Percentiles rank a stretch among this genome's conserved stretches.
These are phyloP conservation scores for Tychaedon coryphoeus DNA, from an alignment of 2,113 vertebrate genomes.

Conservation along the genomic window DNA sequence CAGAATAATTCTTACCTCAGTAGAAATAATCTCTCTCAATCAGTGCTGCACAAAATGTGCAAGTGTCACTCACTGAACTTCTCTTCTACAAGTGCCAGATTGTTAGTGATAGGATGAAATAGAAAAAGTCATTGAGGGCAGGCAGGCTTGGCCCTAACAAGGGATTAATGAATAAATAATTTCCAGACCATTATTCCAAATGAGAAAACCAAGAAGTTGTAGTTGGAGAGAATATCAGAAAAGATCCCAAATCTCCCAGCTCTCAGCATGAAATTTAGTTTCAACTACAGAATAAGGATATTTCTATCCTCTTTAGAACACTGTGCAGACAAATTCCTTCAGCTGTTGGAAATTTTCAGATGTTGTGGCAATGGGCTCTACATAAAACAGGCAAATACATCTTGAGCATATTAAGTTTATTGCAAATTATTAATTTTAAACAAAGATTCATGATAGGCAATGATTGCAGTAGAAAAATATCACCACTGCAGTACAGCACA, in stretches of 20 bases:
- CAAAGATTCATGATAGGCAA: not conserved
- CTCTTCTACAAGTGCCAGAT: not conserved
- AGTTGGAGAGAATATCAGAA: not conserved
- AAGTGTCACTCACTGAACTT: not conserved
- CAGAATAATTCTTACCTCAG: not conserved
- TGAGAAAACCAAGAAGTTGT: not conserved
- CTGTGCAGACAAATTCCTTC: not conserved
- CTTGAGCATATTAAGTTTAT: not conserved
- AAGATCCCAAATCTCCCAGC: not conserved
- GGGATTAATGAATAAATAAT: not conserved
- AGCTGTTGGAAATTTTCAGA: not conserved
- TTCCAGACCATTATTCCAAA: not conserved
- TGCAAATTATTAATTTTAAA: not conserved
- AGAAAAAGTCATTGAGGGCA: not conserved
- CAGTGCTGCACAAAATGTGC: not conserved
- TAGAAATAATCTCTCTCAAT: not conserved
- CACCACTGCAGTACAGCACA: not conserved
- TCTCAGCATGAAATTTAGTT: not conserved
- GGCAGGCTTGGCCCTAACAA: not conserved
- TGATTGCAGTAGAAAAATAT: not conserved
- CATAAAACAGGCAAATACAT: not conserved
- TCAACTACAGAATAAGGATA: not conserved
- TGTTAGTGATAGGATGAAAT: not conserved
- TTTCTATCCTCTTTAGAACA: not conserved
- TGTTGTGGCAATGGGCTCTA: not conserved